phyloP scores from a whole-genome alignment of 2,113 vertebrate genomes.

The Dasyornis broadbenti region DNA sequence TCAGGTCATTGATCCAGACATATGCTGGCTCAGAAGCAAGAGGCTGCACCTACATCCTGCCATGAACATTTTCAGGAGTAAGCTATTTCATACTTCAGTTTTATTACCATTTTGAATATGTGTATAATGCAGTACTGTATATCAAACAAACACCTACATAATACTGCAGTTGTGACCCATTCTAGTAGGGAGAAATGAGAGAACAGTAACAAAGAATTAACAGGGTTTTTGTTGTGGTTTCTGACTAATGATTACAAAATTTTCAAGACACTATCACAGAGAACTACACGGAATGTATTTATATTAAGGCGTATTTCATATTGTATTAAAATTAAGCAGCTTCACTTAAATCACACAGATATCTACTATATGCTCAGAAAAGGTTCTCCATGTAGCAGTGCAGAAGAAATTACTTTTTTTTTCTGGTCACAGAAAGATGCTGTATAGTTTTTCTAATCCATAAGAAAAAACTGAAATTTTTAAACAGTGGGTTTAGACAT shows the following conservation, averaged over 20 bases:
- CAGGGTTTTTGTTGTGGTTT: conserved; percentile 38
- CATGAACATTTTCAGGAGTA: conserved; percentile 32
- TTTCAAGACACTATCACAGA: conserved; percentile 43
- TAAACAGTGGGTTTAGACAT: background rate
- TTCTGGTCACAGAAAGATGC: background rate
- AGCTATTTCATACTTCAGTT: conserved; percentile 41
- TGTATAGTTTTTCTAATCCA: conserved; percentile 28
- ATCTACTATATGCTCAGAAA: conserved; percentile 22
- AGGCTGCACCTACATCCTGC: background rate
- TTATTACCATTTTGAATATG: conserved; percentile 37
- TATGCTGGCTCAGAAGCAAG: background rate
- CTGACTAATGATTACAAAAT: conserved; percentile 53
- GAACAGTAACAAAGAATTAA: conserved; percentile 26
- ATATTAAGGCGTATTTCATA: conserved; percentile 54
- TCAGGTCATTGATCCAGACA: background rate
- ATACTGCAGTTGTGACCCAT: conserved; percentile 50
- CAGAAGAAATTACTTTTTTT: conserved; percentile 15
- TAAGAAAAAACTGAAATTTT: conserved; percentile 29
- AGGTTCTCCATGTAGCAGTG: background rate
- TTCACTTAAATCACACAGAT: conserved; percentile 29
- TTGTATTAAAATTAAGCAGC: conserved; percentile 47
- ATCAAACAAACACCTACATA: conserved; percentile 48
- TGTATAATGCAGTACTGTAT: conserved; percentile 9
- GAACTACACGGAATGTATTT: conserved; percentile 45
- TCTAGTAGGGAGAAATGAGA: conserved; percentile 10